A percentile compares a stretch with the other conserved stretches of the same genome.
These are phyloP conservation scores for Teinopalpus imperialis DNA, from an alignment of 2,888 invertebrate species.

Conservation along the genomic window DNA sequence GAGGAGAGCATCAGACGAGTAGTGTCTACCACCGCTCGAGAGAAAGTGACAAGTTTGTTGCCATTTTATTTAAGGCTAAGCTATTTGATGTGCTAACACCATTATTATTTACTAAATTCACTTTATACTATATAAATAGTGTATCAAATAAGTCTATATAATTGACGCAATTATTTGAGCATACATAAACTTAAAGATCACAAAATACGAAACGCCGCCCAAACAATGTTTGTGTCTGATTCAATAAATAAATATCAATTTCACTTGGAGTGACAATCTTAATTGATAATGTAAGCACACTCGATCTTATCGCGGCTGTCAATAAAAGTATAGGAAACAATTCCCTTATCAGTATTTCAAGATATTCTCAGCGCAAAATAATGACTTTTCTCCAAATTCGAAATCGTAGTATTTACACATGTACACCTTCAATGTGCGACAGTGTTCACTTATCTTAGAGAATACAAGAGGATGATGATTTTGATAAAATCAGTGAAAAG, in stretches of 20 bases:
- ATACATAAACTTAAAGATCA: too few relatives aligned
- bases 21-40: constrained; percentile 52
- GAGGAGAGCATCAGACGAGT: constrained; percentile 66
- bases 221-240: too few relatives aligned
- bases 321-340: constrained; percentile 1
- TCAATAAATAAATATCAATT: background rate
- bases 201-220: too few relatives aligned
- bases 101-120: background rate
- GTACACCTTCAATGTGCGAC: constrained; percentile 3
- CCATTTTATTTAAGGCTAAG: constrained; percentile 52
- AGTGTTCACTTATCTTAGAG: constrained; percentile 8
- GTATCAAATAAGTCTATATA: too few relatives aligned
- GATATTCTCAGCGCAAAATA: constrained; percentile 4
- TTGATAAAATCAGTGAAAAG: constrained; percentile 23
- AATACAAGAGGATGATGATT: constrained; percentile 21
- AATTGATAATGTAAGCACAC: constrained; percentile 1
- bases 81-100: constrained; percentile 9
- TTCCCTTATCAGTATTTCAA: background rate
- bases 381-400: constrained; percentile 5
- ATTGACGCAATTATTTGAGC: too few relatives aligned
- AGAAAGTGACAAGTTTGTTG: constrained; percentile 69
- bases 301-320: constrained; percentile 8
- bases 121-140: background rate
- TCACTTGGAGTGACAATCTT: constrained; percentile 9
- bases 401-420: constrained; percentile 14